Base-by-base conservation (phyloP, 2,113 vertebrate species). In the Calidris pygmaea region DNA sequence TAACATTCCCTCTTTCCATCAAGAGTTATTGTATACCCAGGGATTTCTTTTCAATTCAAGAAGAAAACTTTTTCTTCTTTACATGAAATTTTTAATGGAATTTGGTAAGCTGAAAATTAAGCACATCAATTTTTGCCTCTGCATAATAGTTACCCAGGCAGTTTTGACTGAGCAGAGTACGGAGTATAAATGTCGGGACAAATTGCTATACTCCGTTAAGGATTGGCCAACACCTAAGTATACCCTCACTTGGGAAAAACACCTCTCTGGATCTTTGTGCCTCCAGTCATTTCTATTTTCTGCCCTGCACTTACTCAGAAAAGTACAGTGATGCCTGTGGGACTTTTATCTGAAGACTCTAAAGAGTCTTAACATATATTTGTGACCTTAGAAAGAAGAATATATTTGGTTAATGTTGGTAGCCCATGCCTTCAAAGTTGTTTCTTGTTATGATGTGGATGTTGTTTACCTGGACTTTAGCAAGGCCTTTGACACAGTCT, bases 101-200 rank as follows among this genome's bases (percentile, higher is more conserved):
- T 89, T 89, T 93, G 34, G 50, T 75, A 80, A 70, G 19, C 30
- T 77, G 55, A 93, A 89, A 93, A 73, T 37, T 7, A 79, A 45
- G 58, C 24, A 14, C 29, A 62, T 47, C 10, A 65, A 11, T 3
- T 43, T 81, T 59, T 88, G 48, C 15, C 14, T 53, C 13, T 77
- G 43, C 47, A 55, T 22, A 55, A n/a, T 24, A 80, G 35, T 55
- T 81, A 84, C 26, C 5, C 43, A 71, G 35, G 35, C 45, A 72
- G 14, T 14, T 62, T n/a, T 73, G 71, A 67, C 55, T 67, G 32
- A 70, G 29, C 39, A 68, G 59, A 43, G 26, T 14, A 63, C 3
- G 53, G 32, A 48, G 10, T 6, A 58, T 8, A 50, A 91, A 74
- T 0, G 0, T 39, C 53, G 71, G 59, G n/a, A 83, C 45, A 35